These are phyloP conservation scores for Enteromius argenteus DNA, from an alignment of 2,797 vertebrate species.

Conservation along the genomic window DNA sequence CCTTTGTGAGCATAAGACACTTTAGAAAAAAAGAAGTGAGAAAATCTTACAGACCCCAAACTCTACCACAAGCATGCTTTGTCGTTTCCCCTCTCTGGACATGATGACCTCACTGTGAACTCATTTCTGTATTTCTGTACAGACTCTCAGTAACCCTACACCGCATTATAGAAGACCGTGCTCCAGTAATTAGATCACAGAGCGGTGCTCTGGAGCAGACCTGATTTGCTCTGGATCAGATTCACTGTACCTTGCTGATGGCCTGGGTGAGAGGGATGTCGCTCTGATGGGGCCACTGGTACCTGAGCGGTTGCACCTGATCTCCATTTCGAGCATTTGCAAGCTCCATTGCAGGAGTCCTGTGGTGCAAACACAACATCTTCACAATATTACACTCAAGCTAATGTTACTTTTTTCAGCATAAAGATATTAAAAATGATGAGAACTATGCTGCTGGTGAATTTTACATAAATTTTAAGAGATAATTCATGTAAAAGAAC, in stretches of 20 bases:
- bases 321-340: constrained; percentile 72
- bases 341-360: constrained; percentile 73
- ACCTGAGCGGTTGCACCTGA: constrained; percentile 77
- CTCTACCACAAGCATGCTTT: background rate
- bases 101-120: background rate
- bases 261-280: constrained; percentile 73
- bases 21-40: background rate
- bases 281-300: constrained; percentile 71
- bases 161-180: background rate
- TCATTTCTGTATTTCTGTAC: background rate
- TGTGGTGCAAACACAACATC: constrained; percentile 52
- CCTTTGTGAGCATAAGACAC: no score
- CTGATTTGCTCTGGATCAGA: background rate
- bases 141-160: background rate
- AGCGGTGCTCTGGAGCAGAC: background rate
- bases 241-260: constrained; percentile 72
- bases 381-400: background rate
- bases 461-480: background rate
- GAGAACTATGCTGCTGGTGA: background rate
- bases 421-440: background rate
- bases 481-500: background rate
- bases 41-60: background rate
- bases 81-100: background rate
- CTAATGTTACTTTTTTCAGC: background rate
- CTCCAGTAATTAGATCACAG: background rate